phyloP scores from a whole-genome alignment of 2,888 invertebrate genomes.

The Sepiola atlantica region DNA sequence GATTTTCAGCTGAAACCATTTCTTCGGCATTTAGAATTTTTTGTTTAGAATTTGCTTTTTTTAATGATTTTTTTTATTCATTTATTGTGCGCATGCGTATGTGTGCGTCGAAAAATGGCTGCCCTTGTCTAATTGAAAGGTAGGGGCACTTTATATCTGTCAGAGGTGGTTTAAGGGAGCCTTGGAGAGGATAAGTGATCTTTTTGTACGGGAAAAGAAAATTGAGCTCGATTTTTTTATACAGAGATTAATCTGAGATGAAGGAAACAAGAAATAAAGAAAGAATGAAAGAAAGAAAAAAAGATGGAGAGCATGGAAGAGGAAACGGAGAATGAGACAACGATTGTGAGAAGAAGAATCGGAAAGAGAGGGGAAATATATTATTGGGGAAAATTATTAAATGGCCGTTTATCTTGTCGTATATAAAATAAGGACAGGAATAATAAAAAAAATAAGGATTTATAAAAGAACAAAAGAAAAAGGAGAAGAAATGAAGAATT shows the following conservation, averaged over 20 bases:
- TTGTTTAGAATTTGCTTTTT: too few species aligned
- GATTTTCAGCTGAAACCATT: neutral
- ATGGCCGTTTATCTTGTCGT: too few species aligned
- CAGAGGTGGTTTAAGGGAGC: neutral
- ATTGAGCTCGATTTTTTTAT: neutral
- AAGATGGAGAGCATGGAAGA: neutral
- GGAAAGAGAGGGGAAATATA: neutral
- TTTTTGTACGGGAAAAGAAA: neutral
- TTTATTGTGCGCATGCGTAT: neutral
- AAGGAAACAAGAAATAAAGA: neutral
- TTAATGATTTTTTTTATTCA: neutral
- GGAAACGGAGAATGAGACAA: neutral
- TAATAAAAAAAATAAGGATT: too few species aligned
- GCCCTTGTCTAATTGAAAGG: neutral
- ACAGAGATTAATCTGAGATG: neutral
- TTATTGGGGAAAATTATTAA: too few species aligned
- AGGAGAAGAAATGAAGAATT: too few species aligned
- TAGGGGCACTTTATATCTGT: neutral
- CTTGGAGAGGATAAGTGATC: neutral
- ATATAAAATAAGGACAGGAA: too few species aligned
- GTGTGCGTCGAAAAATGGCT: neutral
- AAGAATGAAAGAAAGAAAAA: neutral
- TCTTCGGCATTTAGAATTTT: neutral
- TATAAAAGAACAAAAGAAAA: too few species aligned
- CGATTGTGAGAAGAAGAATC: too few species aligned